phyloP scores from a whole-genome alignment of 2,797 vertebrate species.

The Eurystomus glaucurus region DNA sequence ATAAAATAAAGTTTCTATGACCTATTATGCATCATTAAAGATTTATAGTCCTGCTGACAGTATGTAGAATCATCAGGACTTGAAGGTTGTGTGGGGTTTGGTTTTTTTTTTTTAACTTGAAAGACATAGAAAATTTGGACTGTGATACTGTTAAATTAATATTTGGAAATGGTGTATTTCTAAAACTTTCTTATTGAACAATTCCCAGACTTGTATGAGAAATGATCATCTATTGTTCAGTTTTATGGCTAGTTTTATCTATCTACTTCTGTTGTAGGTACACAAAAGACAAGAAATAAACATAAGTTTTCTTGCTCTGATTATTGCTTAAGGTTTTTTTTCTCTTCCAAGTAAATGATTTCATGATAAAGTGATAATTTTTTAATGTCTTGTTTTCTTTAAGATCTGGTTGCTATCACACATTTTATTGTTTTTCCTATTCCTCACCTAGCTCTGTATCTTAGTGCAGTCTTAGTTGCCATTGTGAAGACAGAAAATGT shows the following conservation, averaged over 20 bases:
- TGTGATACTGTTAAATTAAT: neutral
- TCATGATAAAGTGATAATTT: neutral
- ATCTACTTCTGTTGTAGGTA: neutral
- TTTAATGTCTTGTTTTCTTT: neutral
- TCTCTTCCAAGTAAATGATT: neutral
- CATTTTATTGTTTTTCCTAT: neutral
- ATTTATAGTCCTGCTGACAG: neutral
- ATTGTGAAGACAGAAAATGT: neutral
- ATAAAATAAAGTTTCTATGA: neutral
- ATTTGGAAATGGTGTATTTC: neutral
- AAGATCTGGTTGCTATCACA: neutral
- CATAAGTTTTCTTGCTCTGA: neutral
- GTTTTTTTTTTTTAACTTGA: neutral
- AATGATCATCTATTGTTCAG: neutral
- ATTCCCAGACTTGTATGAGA: neutral
- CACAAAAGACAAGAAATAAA: neutral
- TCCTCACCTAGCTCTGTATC: neutral
- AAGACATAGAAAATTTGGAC: neutral
- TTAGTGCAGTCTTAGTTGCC: neutral
- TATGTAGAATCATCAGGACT: neutral
- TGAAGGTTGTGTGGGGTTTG: neutral
- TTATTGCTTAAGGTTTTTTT: neutral
- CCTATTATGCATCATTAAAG: neutral
- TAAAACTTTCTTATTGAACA: neutral
- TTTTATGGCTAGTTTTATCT: neutral